Conservation (phyloP, 2,113 vertebrate species). For the Cephalopholis sonnerati region DNA sequence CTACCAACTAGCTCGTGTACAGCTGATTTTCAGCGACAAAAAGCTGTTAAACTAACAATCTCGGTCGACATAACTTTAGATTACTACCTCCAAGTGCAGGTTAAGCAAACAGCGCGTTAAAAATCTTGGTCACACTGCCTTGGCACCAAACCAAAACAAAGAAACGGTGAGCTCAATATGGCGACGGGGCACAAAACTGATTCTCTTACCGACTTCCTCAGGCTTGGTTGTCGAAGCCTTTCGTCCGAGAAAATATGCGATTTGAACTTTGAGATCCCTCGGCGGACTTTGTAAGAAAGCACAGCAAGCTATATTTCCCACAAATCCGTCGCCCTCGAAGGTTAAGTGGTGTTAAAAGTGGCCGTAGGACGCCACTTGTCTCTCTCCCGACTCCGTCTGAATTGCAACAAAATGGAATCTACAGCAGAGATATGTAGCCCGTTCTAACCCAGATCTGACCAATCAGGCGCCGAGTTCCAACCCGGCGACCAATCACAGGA, state of each 20-base stretch:
- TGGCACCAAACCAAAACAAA: constrained; percentile 84
- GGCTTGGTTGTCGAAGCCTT: constrained; percentile 72
- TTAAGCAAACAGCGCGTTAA: not conserved
- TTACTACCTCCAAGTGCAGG: rapidly evolving
- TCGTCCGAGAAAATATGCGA: constrained; percentile 52
- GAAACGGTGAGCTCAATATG: constrained; percentile 78
- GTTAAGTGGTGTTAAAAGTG: constrained; percentile 25
- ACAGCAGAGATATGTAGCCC: constrained; percentile 65
- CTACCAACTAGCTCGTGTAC: not conserved
- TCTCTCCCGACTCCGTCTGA: constrained; percentile 72
- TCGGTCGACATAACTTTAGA: rapidly evolving
- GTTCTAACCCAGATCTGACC: constrained; percentile 40
- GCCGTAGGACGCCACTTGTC: not conserved
- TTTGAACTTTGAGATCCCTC: constrained; percentile 35
- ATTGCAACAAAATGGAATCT: constrained; percentile 87
- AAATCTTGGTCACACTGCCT: not conserved
- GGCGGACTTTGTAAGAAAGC: constrained; percentile 51
- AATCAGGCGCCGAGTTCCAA: constrained; percentile 65
- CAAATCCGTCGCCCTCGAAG: constrained; percentile 48
- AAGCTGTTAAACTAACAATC: rapidly evolving
- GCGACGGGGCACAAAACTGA: constrained; percentile 61
- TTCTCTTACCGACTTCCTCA: constrained; percentile 85
- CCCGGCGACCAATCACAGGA: constrained; percentile 69
- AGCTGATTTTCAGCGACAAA: not conserved
- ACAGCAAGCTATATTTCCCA: constrained; percentile 68